These are phyloP conservation scores for Drosophila cardini DNA, from an alignment of 1,140 invertebrate genomes.

Conservation along the genomic window DNA sequence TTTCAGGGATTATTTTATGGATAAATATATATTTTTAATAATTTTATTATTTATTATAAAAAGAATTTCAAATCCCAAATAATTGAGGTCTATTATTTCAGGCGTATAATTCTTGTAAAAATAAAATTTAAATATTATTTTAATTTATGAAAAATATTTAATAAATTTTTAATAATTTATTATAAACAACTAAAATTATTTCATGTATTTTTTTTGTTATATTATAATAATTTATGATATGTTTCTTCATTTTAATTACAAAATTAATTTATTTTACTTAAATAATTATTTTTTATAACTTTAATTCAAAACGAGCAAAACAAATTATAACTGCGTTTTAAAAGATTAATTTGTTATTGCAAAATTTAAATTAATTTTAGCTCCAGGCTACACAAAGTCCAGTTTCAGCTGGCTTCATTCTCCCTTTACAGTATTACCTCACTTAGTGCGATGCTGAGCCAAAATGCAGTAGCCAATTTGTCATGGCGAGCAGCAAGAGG, in stretches of 20 bases:
- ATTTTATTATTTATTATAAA: neutral
- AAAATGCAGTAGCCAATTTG: constrained; percentile 51
- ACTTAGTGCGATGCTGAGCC: constrained; percentile 33
- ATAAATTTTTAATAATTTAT: too few relatives aligned
- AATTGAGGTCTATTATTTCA: too few relatives aligned
- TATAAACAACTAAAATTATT: too few relatives aligned
- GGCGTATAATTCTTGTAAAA: neutral
- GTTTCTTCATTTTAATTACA: too few relatives aligned
- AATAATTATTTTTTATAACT: too few relatives aligned
- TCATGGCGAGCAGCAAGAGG: constrained; percentile 55
- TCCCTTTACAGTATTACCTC: constrained; percentile 44
- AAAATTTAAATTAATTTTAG: constrained; percentile 66
- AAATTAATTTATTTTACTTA: too few relatives aligned
- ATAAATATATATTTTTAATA: too few relatives aligned
- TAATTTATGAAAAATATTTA: neutral
- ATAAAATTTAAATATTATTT: too few relatives aligned
- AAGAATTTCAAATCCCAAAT: neutral
- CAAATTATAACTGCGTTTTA: constrained; percentile 16
- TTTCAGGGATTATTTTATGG: too few relatives aligned
- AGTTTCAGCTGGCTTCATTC: constrained; percentile 28
- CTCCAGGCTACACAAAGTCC: constrained; percentile 43
- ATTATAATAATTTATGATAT: too few relatives aligned
- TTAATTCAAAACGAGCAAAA: neutral
- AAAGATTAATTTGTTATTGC: neutral
- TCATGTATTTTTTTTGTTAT: too few relatives aligned